A percentile compares a stretch with the other conserved stretches of the same genome.
Evolutionary conservation across 2,113 vertebrate species (phyloP).

Genomic region (Dendropsophus ebraccatus): DNA sequence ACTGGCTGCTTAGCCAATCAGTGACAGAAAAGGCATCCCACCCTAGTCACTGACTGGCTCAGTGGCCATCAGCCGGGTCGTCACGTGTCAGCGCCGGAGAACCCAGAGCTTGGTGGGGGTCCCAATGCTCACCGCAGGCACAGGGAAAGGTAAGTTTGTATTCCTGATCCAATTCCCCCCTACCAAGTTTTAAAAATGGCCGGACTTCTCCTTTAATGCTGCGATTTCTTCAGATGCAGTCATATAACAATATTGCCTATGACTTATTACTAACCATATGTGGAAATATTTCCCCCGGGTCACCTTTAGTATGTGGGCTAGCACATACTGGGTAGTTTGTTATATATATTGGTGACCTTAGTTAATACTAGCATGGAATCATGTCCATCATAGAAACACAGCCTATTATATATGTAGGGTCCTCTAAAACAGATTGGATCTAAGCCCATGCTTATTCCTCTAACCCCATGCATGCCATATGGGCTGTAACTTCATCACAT

Average conservation of each 20-base stretch:
- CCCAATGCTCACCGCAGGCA: no score
- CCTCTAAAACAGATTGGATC: background rate
- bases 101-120: no score
- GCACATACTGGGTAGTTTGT: background rate
- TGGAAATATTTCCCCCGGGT: background rate
- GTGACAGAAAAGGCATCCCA: no score
- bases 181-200: no score
- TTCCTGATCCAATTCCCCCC: no score
- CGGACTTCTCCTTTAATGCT: background rate
- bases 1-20: no score
- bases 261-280: background rate
- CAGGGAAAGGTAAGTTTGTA: no score
- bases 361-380: background rate
- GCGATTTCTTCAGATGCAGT: background rate
- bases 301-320: background rate
- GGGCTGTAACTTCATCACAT: slow-evolving; percentile 27
- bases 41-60: no score
- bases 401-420: slow-evolving; percentile 5
- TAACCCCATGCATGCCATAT: slow-evolving; percentile 38
- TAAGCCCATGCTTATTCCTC: slow-evolving; percentile 38
- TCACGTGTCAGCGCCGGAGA: no score
- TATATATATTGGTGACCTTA: background rate
- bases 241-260: slow-evolving; percentile 4
- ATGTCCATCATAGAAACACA: background rate
- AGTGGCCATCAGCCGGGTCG: no score